Evolutionary conservation across 2,888 invertebrate species (phyloP).

Genomic region (Tenthredo scrophulariae): DNA sequence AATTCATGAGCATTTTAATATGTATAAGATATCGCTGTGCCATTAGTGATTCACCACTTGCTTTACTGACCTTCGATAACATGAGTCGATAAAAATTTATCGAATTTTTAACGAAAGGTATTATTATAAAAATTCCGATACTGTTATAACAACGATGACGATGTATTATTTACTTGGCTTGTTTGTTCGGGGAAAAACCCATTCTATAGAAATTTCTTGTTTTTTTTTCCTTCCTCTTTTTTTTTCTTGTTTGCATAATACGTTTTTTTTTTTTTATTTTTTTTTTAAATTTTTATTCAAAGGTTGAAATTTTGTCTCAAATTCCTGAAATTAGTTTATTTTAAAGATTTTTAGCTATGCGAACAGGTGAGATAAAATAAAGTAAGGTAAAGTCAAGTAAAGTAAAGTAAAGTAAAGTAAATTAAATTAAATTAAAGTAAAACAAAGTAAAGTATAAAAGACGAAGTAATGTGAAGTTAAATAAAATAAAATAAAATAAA

Average conservation of each 20-base stretch:
- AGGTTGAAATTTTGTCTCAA: neutral
- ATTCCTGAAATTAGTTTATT: too few relatives aligned
- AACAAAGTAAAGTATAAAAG: neutral
- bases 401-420: neutral
- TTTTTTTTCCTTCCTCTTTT: neutral
- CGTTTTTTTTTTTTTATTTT: neutral
- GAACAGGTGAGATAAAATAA: neutral
- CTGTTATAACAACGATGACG: neutral
- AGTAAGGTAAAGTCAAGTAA: neutral
- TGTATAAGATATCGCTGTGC: neutral
- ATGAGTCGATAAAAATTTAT: neutral
- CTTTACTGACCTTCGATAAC: neutral
- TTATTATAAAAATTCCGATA: neutral
- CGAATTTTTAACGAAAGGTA: neutral
- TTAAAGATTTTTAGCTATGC: neutral
- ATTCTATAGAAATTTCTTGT: neutral
- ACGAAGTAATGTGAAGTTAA: neutral
- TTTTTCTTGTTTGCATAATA: neutral
- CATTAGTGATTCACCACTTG: too few relatives aligned
- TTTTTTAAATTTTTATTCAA: neutral
- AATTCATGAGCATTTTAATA: neutral
- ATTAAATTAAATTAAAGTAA: neutral
- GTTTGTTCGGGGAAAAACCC: neutral
- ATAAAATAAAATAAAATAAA: conserved; percentile 2
- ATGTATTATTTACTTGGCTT: neutral